Evolutionary conservation across 1,140 invertebrate genomes (phyloP).

Genomic region (Apis cerana): DNA sequence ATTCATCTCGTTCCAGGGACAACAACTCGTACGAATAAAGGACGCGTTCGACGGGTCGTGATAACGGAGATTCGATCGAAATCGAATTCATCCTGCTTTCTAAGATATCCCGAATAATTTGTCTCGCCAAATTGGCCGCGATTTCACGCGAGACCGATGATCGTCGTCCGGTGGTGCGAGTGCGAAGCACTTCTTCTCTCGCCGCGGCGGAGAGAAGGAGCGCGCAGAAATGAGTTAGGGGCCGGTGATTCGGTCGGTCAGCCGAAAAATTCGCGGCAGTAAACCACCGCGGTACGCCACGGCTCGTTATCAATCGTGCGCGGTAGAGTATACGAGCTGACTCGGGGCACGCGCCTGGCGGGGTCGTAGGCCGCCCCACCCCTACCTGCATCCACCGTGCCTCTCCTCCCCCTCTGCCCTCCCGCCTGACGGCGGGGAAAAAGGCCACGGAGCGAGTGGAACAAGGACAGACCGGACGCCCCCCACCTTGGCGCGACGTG

Average conservation of each 20-base stretch:
- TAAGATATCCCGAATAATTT: too few relatives aligned
- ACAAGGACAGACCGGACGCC: constrained; percentile 1
- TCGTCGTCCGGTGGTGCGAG: too few relatives aligned
- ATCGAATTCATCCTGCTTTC: too few relatives aligned
- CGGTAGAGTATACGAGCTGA: constrained; percentile 65
- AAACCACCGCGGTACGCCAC: constrained; percentile 47
- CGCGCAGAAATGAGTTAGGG: constrained; percentile 14
- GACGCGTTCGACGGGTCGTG: too few relatives aligned
- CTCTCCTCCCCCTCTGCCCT: background rate
- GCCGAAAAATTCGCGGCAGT: constrained; percentile 44
- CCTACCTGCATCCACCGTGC: background rate
- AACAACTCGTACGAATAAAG: background rate
- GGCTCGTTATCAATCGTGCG: constrained; percentile 67
- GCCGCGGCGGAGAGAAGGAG: too few relatives aligned
- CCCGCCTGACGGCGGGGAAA: background rate
- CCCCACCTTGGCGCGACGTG: constrained; percentile 31
- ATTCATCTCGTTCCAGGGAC: background rate
- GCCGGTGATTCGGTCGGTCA: constrained; percentile 18
- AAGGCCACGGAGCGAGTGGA: constrained; percentile 1
- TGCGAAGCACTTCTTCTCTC: too few relatives aligned
- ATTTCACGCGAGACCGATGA: too few relatives aligned
- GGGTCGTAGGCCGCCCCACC: constrained; percentile 68
- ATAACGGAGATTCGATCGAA: too few relatives aligned
- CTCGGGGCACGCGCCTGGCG: constrained; percentile 76
- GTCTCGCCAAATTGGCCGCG: too few relatives aligned